Evolutionary conservation across 37 sponge, comb jelly and placozoan genomes (phyloP).

Genomic region (Axinella damicornis): DNA sequence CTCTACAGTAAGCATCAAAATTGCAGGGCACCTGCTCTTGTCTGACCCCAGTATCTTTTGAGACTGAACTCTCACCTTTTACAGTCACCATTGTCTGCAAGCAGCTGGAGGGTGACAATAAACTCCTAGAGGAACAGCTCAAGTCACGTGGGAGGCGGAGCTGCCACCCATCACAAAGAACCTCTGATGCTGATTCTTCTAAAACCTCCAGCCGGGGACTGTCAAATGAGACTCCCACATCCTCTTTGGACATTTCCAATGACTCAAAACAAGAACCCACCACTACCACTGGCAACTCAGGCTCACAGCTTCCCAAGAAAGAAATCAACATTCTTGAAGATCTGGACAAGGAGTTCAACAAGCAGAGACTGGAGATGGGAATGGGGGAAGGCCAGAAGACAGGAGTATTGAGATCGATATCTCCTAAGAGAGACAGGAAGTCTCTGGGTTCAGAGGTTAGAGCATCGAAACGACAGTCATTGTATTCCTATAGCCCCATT

Average conservation of each 20-base stretch:
- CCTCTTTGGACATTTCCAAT: too few relatives aligned
- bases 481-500: too few relatives aligned
- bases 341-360: slow-evolving; percentile 47
- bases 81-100: background rate
- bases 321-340: slow-evolving; percentile 45
- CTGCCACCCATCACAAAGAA: background rate
- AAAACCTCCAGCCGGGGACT: background rate
- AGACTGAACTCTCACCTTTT: background rate
- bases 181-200: background rate
- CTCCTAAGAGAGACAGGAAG: too few relatives aligned
- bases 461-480: too few relatives aligned
- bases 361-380: background rate
- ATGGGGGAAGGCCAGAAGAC: background rate
- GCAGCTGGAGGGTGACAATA: slow-evolving; percentile 27
- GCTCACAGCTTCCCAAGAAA: background rate
- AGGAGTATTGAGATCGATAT: too few relatives aligned
- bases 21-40: too few relatives aligned
- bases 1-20: too few relatives aligned
- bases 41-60: too few relatives aligned
- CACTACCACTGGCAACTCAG: too few relatives aligned
- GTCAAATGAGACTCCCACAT: too few relatives aligned
- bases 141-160: slow-evolving; percentile 2
- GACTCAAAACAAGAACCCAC: too few relatives aligned
- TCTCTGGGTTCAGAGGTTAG: too few relatives aligned
- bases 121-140: slow-evolving; percentile 19